Evolutionary conservation across 2,113 vertebrate species (phyloP).

Genomic region (Xiphophorus couchianus): DNA sequence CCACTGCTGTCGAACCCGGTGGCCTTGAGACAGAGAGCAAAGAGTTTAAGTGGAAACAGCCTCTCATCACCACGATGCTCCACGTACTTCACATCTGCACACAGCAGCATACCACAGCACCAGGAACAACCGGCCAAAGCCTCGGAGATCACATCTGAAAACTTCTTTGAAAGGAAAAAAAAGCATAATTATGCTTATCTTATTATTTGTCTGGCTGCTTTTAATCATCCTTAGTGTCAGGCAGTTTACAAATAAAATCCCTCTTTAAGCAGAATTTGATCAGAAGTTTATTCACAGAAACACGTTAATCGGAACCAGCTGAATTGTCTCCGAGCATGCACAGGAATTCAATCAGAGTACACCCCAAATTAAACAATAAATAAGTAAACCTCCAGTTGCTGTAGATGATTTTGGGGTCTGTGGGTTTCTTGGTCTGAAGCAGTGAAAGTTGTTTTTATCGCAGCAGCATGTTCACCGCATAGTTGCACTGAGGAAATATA

Average conservation of each 20-base stretch:
- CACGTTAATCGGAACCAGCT: neutral
- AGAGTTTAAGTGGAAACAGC: conserved; percentile 74
- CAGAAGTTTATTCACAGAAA: too few relatives aligned
- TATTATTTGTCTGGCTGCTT: neutral
- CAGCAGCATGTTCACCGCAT: conserved; percentile 61
- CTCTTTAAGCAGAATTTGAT: neutral
- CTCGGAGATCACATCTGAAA: neutral
- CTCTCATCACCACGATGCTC: conserved; percentile 67
- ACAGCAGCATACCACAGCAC: conserved; percentile 47
- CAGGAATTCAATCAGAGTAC: neutral
- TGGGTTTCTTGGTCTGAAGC: conserved; percentile 50
- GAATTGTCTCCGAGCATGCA: conserved; percentile 7
- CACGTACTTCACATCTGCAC: conserved; percentile 56
- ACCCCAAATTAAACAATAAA: conserved; percentile 31
- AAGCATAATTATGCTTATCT: neutral
- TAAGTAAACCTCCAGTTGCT: conserved; percentile 14
- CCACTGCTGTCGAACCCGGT: conserved; percentile 67
- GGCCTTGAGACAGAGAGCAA: conserved; percentile 70
- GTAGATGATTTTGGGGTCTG: conserved; percentile 44
- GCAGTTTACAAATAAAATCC: neutral
- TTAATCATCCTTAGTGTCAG: neutral
- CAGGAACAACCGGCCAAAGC: too few relatives aligned
- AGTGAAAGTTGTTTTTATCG: conserved; percentile 65
- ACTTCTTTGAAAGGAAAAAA: neutral
- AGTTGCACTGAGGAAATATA: conserved; percentile 59